Base-by-base conservation (phyloP, 1,140 invertebrate species). In the Lasioglossum albipes region DNA sequence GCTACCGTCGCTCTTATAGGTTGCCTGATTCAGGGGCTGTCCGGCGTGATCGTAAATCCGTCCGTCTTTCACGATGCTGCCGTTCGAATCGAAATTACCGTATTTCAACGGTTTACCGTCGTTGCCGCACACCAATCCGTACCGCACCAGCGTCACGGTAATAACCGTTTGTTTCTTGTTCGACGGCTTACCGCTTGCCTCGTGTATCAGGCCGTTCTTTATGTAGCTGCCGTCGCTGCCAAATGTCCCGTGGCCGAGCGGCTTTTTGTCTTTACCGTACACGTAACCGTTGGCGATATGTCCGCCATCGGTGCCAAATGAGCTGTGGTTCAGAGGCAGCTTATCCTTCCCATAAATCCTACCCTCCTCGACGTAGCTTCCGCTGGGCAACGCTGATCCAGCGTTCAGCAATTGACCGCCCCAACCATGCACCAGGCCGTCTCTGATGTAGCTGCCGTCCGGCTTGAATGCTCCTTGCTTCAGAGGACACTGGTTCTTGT, bases 381-480 rank as follows among this genome's bases (percentile, higher is more conserved):
- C 89, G 9, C 42, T 71, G 0, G 92, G 92, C 22, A 93, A 68
- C 76, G 90, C 85, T 9, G 89, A 88, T 7, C 92, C 92, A 49
- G 87, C 76, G n/a, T 91, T 93, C 2, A 92, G 75, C 2, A 93
- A 73, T 16, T 91, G 86, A 5, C 92, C 92, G 27, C 90, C 91
- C 91, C 90, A 92, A 20, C 87, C 89, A 42, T 92, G 89, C 20
- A 93, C 79, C 3, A 93, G 81, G 10, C 93, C 93, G 54, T 93
- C 91, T 45, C 89, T 90, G 16, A 93, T 87, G 57, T 93, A 93
- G 41, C 88, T 90, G 7, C 92, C 92, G 66, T 93, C 90, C 10
- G 89, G 84, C 79, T 89, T 91, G 74, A 93, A 93, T 9, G 90
- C 91, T 57, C 93, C 93, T 62, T 92, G 90, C 42, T 91, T 92